Evolutionary conservation across 2,797 vertebrate genomes (phyloP).

Genomic region (Poliocrania exsul): DNA sequence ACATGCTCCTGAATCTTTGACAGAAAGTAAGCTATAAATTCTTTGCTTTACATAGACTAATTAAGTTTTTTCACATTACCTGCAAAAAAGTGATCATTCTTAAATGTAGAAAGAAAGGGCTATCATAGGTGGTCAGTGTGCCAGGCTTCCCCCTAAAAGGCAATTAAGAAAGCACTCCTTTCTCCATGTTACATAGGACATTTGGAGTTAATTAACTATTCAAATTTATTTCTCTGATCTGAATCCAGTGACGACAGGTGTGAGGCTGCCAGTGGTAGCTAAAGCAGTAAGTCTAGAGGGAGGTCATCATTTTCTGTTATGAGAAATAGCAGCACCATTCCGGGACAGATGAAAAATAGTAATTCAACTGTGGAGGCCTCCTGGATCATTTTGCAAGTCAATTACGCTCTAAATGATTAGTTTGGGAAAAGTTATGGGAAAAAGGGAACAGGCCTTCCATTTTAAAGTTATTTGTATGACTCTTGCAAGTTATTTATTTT

Average conservation of each 20-base stretch:
- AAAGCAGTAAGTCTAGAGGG: constrained; percentile 1
- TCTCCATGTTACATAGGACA: constrained; percentile 18
- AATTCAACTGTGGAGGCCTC: constrained; percentile 52
- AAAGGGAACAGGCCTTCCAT: constrained; percentile 42
- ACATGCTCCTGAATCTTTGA: neutral
- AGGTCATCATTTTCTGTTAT: constrained; percentile 59
- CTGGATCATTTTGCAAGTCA: constrained; percentile 57
- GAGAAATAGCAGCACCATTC: constrained; percentile 62
- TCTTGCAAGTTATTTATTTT: constrained; percentile 66
- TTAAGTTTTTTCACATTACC: neutral
- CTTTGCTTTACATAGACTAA: neutral
- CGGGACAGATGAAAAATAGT: constrained; percentile 62
- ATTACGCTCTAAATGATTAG: constrained; percentile 41
- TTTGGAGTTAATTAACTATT: constrained; percentile 76
- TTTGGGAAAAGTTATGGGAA: constrained; percentile 45
- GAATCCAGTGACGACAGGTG: constrained; percentile 66
- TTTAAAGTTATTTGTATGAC: constrained; percentile 54
- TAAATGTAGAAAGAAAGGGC: neutral
- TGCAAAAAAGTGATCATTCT: constrained; percentile 7
- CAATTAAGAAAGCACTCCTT: constrained; percentile 42
- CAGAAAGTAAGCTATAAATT: neutral
- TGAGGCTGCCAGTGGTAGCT: constrained; percentile 54
- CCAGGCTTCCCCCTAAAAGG: neutral
- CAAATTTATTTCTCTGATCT: constrained; percentile 73
- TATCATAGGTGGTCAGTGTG: neutral